Conservation (phyloP, 2,888 invertebrate genomes). For the Aspidiotus destructor region DNA sequence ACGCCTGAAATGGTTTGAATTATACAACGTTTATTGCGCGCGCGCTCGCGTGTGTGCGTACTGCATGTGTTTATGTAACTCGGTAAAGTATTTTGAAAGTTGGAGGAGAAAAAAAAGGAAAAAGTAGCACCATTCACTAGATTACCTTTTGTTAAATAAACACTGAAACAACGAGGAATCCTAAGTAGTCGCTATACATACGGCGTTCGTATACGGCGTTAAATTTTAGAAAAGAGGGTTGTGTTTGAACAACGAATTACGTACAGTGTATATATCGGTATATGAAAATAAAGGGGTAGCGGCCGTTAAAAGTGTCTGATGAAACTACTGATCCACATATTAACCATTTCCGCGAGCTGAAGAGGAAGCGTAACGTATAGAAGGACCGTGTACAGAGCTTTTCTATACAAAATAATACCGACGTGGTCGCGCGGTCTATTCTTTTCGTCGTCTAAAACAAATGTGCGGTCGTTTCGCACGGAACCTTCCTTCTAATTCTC, state of each 20-base stretch:
- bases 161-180: slow-evolving; percentile 14
- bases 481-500: too few species aligned
- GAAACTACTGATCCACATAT: slow-evolving; percentile 22
- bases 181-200: neutral
- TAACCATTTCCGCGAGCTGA: slow-evolving; percentile 11
- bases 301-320: slow-evolving; percentile 16
- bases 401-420: too few species aligned
- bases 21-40: too few species aligned
- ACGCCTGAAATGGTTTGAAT: too few species aligned
- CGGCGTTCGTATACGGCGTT: neutral
- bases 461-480: too few species aligned
- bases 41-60: too few species aligned
- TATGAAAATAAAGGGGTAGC: neutral
- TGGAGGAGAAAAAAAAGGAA: neutral
- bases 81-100: too few species aligned
- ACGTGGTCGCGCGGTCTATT: too few species aligned
- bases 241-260: slow-evolving; percentile 24
- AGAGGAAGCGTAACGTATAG: too few species aligned
- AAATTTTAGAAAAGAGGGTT: neutral
- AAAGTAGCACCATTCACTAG: slow-evolving; percentile 15
- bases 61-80: too few species aligned
- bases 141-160: slow-evolving; percentile 24
- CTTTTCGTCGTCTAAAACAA: too few species aligned
- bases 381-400: too few species aligned
- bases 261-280: neutral